Percentiles rank a stretch among this genome's conserved stretches.
These are phyloP conservation scores for Monarcha castaneiventris DNA, from an alignment of 2,113 vertebrate genomes.

Conservation along the genomic window DNA sequence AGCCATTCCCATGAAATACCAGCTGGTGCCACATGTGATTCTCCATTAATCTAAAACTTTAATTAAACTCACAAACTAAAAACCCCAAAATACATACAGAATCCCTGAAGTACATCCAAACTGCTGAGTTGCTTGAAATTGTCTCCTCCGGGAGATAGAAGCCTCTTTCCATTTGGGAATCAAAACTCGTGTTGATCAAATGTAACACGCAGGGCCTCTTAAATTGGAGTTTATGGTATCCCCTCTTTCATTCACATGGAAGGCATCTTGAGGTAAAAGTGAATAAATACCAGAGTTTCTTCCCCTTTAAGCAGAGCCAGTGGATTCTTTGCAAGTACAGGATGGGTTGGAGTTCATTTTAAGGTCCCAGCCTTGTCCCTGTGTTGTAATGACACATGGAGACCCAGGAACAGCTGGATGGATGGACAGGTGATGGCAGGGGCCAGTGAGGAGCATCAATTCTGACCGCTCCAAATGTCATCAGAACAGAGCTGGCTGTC, in stretches of 20 bases:
- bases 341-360: neutral
- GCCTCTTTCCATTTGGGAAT: neutral
- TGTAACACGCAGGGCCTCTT: neutral
- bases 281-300: neutral
- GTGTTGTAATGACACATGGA: neutral
- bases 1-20: neutral
- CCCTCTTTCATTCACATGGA: accelerated
- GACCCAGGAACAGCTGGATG: neutral
- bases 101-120: neutral
- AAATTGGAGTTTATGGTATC: neutral
- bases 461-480: neutral
- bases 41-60: neutral
- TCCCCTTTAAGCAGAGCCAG: neutral
- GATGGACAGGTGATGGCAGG: neutral
- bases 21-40: neutral
- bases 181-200: neutral
- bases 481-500: neutral
- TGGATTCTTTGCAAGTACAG: neutral
- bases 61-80: neutral
- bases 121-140: neutral
- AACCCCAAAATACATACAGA: neutral
- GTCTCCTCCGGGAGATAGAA: neutral
- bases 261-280: neutral
- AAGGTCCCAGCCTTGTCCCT: neutral
- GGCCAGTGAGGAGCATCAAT: neutral